These are phyloP conservation scores for Polydrusus cervinus DNA, from an alignment of 2,888 invertebrate species.

Conservation along the genomic window DNA sequence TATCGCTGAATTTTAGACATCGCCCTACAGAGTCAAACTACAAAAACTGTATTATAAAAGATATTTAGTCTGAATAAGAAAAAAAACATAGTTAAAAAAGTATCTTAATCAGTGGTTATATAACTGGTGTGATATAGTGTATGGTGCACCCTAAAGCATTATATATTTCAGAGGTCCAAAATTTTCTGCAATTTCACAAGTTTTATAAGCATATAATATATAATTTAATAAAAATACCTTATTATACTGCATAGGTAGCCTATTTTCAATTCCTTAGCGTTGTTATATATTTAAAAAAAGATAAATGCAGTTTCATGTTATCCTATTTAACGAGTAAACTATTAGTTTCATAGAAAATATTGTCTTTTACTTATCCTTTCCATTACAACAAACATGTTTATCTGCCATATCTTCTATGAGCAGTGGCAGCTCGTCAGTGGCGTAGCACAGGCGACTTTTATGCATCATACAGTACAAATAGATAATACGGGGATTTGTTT, in stretches of 20 bases:
- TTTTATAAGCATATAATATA: constrained; percentile 71
- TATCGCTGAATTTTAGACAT: too few species aligned
- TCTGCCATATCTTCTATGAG: too few species aligned
- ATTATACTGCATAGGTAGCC: constrained; percentile 69
- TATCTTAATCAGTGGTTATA: constrained; percentile 63
- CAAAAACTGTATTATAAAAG: constrained; percentile 15
- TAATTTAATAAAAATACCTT: constrained; percentile 68
- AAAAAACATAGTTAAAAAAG: constrained; percentile 30
- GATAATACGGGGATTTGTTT: too few species aligned
- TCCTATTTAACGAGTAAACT: constrained; percentile 71
- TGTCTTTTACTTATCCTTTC: constrained; percentile 36
- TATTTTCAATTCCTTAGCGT: constrained; percentile 69
- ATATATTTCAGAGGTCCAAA: constrained; percentile 71
- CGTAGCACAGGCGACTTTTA: too few species aligned
- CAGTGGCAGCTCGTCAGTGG: too few species aligned
- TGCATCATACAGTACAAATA: too few species aligned
- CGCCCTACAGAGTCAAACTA: constrained; percentile 8
- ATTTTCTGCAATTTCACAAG: constrained; percentile 72
- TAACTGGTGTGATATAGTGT: constrained; percentile 71
- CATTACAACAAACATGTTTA: not conserved
- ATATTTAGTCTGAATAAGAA: constrained; percentile 43
- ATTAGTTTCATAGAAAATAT: constrained; percentile 69
- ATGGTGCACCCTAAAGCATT: constrained; percentile 69
- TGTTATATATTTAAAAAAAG: constrained; percentile 68
- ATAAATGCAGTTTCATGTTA: constrained; percentile 70